These are phyloP conservation scores for Urocynchramus pylzowi DNA, from an alignment of 2,113 vertebrate genomes.

Conservation along the genomic window DNA sequence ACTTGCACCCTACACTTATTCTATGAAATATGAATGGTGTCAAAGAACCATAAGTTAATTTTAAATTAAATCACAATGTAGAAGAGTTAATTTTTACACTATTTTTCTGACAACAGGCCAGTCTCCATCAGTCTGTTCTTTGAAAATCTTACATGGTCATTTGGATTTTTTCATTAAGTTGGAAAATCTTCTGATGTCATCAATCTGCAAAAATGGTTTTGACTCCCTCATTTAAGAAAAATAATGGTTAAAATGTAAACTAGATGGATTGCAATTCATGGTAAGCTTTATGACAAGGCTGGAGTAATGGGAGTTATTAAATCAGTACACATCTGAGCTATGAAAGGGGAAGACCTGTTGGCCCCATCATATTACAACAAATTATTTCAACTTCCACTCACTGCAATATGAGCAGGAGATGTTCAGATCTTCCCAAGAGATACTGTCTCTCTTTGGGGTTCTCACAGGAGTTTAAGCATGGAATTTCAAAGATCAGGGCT, in stretches of 20 bases:
- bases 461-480: background rate
- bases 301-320: background rate
- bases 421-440: background rate
- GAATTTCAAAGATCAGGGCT: background rate
- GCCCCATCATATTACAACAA: background rate
- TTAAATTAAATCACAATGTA: conserved; percentile 61
- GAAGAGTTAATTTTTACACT: conserved; percentile 42
- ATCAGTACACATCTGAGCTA: background rate
- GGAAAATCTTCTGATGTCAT: conserved; percentile 27
- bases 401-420: background rate
- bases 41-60: conserved; percentile 60
- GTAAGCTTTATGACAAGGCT: background rate
- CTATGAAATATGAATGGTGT: conserved; percentile 62
- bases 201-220: conserved; percentile 37
- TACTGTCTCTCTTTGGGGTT: background rate
- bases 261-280: conserved; percentile 12
- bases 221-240: conserved; percentile 22
- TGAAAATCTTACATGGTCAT: background rate
- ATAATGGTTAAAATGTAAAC: conserved; percentile 17
- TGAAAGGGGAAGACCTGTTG: background rate
- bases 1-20: conserved; percentile 62
- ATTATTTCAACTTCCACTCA: conserved; percentile 6
- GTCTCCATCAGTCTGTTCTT: conserved; percentile 10
- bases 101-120: conserved; percentile 49
- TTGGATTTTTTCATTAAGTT: conserved; percentile 35